These are phyloP conservation scores for Drosophila truncata DNA, from an alignment of 1,140 invertebrate genomes.

Conservation along the genomic window DNA sequence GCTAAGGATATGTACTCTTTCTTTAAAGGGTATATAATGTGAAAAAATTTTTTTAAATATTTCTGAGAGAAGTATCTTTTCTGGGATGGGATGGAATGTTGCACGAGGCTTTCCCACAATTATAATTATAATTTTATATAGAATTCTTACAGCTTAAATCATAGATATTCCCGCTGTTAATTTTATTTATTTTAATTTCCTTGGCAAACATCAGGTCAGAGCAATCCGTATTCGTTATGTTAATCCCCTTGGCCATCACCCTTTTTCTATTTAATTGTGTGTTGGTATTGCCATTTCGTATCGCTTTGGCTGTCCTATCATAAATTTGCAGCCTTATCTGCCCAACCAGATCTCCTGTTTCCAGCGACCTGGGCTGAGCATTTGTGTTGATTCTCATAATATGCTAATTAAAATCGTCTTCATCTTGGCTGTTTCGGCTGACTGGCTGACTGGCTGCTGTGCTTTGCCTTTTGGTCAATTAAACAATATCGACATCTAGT, in stretches of 20 bases:
- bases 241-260: not conserved
- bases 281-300: conserved; percentile 78
- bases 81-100: no score
- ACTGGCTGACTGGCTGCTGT: conserved; percentile 21
- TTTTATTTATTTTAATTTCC: not conserved
- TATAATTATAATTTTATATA: no score
- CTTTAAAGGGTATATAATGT: not conserved
- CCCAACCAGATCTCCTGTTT: conserved; percentile 50
- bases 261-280: conserved; percentile 73
- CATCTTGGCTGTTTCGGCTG: conserved; percentile 27
- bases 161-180: not conserved
- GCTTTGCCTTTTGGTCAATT: conserved; percentile 65
- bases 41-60: not conserved
- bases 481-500: conserved; percentile 84
- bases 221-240: conserved; percentile 18
- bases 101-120: no score
- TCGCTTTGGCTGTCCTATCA: conserved; percentile 67
- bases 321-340: conserved; percentile 75
- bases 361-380: conserved; percentile 58
- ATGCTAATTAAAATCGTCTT: conserved; percentile 74
- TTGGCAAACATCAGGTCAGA: conserved; percentile 2
- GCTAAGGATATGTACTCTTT: not conserved
- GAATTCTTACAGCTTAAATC: not conserved
- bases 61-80: no score
- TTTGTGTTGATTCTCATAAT: conserved; percentile 80